A percentile compares a stretch with the other conserved stretches of the same genome.
phyloP scores from a whole-genome alignment of 2,888 invertebrate species.

The Didymodactylos carnosus region DNA sequence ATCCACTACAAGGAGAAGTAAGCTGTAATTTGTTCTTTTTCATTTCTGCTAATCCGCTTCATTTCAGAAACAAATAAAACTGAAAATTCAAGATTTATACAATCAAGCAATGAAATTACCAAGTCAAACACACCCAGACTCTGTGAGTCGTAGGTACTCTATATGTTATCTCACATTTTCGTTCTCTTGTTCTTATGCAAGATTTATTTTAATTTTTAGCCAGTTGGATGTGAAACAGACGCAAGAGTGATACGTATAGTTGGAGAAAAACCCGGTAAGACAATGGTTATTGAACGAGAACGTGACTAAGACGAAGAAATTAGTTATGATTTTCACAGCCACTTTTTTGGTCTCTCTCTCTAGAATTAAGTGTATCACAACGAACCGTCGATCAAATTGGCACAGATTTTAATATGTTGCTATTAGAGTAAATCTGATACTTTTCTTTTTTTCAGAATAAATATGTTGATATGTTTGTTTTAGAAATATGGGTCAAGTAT shows the following conservation, averaged over 20 bases:
- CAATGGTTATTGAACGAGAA: background rate
- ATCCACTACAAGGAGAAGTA: background rate
- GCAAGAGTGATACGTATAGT: background rate
- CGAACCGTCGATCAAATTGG: conserved; percentile 7
- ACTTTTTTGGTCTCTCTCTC: background rate
- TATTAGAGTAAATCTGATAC: conserved; percentile 11
- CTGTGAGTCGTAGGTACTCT: background rate
- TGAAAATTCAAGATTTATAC: conserved; percentile 4
- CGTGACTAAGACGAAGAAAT: too few relatives aligned
- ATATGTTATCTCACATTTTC: too few relatives aligned
- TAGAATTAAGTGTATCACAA: background rate
- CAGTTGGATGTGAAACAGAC: background rate
- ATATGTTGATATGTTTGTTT: background rate
- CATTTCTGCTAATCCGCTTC: background rate
- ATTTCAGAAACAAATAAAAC: background rate
- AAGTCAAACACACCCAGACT: background rate
- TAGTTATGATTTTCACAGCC: too few relatives aligned
- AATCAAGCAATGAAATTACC: conserved; percentile 2
- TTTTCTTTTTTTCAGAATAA: background rate
- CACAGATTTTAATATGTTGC: background rate
- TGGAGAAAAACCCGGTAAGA: background rate
- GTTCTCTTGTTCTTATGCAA: background rate
- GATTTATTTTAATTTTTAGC: background rate
- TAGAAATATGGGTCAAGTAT: conserved; percentile 5
- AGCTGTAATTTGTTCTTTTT: background rate